Evolutionary conservation across 1,140 invertebrate species (phyloP).

Genomic region (Pachypsylla venusta): DNA sequence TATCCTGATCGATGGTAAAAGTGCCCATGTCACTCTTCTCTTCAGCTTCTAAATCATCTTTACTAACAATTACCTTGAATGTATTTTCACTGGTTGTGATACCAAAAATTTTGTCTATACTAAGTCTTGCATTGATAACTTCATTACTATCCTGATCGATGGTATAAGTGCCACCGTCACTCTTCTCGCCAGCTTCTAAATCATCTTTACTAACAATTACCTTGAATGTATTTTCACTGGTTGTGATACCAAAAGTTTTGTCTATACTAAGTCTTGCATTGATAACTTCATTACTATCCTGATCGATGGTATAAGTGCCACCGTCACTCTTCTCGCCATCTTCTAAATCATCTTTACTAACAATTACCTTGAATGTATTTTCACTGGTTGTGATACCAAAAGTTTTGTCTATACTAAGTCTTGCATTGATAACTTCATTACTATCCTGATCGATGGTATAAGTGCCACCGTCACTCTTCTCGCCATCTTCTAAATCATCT

Average conservation of each 20-base stretch:
- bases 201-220: no score
- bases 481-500: slow-evolving; percentile 19
- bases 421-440: slow-evolving; percentile 67
- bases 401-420: slow-evolving; percentile 68
- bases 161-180: slow-evolving; percentile 76
- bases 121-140: slow-evolving; percentile 68
- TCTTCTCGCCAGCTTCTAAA: slow-evolving; percentile 30
- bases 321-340: slow-evolving; percentile 45
- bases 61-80: no score
- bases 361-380: slow-evolving; percentile 9
- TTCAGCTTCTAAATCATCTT: no score
- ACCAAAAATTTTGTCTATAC: slow-evolving; percentile 64
- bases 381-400: slow-evolving; percentile 40
- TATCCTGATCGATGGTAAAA: slow-evolving; percentile 73
- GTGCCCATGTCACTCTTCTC: slow-evolving; percentile 61
- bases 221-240: slow-evolving; percentile 11
- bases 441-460: slow-evolving; percentile 77
- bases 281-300: slow-evolving; percentile 68
- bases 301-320: slow-evolving; percentile 77
- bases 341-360: no score
- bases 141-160: slow-evolving; percentile 71
- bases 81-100: slow-evolving; percentile 29
- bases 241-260: slow-evolving; percentile 47
- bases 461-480: slow-evolving; percentile 60
- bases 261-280: slow-evolving; percentile 77